phyloP scores from a whole-genome alignment of 2,888 invertebrate species.

The Lasioglossum leucozonium region DNA sequence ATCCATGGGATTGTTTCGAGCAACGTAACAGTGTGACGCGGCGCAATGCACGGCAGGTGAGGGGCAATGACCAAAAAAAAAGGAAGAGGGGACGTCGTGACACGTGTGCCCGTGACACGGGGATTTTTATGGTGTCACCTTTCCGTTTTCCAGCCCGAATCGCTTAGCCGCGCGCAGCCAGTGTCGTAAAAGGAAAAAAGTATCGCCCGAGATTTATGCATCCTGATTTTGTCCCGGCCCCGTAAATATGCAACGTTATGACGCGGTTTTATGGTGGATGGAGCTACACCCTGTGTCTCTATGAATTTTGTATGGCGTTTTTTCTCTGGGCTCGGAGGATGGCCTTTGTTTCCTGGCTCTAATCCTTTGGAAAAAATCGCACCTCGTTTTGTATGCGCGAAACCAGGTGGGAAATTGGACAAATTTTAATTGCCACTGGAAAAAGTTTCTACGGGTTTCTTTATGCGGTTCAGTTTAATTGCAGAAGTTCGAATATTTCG shows the following conservation, averaged over 20 bases:
- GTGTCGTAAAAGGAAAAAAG: constrained; percentile 69
- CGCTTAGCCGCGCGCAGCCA: constrained; percentile 55
- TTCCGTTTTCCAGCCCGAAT: constrained; percentile 62
- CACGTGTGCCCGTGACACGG: constrained; percentile 80
- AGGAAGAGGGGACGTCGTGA: constrained; percentile 63
- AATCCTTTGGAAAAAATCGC: not conserved
- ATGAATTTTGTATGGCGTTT: constrained; percentile 47
- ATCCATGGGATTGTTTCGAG: constrained; percentile 63
- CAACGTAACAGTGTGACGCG: constrained; percentile 36
- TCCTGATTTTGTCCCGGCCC: constrained; percentile 59
- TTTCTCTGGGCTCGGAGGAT: not conserved
- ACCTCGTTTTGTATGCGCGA: not conserved
- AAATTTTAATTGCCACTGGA: not conserved
- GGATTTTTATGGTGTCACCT: constrained; percentile 77
- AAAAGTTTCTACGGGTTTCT: not conserved
- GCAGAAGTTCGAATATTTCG: not conserved
- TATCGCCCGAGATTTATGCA: constrained; percentile 74
- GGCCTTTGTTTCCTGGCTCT: not conserved
- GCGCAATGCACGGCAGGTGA: constrained; percentile 73
- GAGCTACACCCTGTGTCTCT: not conserved
- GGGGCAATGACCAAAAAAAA: constrained; percentile 62
- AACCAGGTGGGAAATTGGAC: not conserved
- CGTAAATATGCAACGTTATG: constrained; percentile 58
- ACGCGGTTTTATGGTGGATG: constrained; percentile 35
- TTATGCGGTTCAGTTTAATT: not conserved